A percentile compares a stretch with the other conserved stretches of the same genome.
Evolutionary conservation across 2,888 invertebrate genomes (phyloP).

Genomic region (Heliconius ethilla): DNA sequence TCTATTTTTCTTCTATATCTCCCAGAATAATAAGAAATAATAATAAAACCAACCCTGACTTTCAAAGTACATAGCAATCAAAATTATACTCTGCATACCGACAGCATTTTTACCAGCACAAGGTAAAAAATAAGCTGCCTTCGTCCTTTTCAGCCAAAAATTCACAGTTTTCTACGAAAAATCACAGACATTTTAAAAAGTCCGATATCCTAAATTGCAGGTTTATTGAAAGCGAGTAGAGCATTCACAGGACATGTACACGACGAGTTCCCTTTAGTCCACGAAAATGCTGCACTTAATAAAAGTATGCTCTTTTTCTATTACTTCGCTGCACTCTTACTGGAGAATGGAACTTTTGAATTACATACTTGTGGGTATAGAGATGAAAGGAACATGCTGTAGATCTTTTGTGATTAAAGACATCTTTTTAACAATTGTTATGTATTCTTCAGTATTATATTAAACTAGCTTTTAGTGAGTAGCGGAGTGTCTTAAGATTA

Average conservation of each 20-base stretch:
- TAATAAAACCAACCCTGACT: neutral
- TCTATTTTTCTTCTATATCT: neutral
- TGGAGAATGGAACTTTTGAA: constrained; percentile 4
- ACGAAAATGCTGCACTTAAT: constrained; percentile 34
- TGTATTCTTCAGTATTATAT: neutral
- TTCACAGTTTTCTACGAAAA: constrained; percentile 16
- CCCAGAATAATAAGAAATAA: neutral
- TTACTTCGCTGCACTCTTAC: neutral
- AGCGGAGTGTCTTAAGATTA: too few relatives aligned
- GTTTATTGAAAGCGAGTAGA: constrained; percentile 32
- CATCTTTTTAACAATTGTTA: neutral
- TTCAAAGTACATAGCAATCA: neutral
- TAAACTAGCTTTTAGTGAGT: too few relatives aligned
- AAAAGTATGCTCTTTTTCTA: constrained; percentile 26
- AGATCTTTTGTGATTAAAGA: constrained; percentile 1
- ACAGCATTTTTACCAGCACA: neutral
- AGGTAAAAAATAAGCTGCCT: neutral
- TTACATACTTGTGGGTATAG: neutral
- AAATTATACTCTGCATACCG: neutral
- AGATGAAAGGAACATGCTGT: neutral
- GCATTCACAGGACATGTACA: constrained; percentile 32
- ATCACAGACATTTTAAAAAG: constrained; percentile 27
- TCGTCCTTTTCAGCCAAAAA: constrained; percentile 16
- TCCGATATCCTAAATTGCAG: constrained; percentile 36
- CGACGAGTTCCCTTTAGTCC: constrained; percentile 27